Evolutionary conservation across 2,888 invertebrate species (phyloP), one percentile per base, ranked within the genome.

Genomic region (Therioaphis trifolii): DNA sequence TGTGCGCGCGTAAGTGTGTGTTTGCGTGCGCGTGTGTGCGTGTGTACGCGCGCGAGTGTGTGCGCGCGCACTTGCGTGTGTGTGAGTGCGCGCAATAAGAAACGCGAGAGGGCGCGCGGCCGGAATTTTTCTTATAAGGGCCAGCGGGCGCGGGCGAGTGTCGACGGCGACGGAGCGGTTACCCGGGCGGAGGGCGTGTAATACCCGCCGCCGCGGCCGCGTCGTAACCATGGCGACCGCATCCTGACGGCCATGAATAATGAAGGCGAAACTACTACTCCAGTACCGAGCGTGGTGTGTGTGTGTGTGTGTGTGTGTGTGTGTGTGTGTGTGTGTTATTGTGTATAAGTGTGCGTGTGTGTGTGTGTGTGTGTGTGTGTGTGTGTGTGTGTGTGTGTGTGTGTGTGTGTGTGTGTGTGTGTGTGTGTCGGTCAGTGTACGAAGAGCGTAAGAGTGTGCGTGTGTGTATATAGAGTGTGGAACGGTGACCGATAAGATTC

Each of bases 221-320:
- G 75, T 76, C 72, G 80, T 82, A 61, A 63, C 80, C 80, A 82
- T 72, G 72, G 72, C 21, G 46, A 82, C 72, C 35, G 80, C 80
- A 72, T 82, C 80, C 71, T 61, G 80, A 82, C 80, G 72, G 80
- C 80, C 80, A 82, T 82, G 80, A 82, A 82, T 82, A 82, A 82
- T 82, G 80, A 82, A 82, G 80, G 80, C 61, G 80, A 80, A 71
- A 80, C 80, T 69, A 49, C 74, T 40, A 74, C 69, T 43, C 71
- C 55, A 74, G 43, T 52, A 55, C n/a, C 12, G 27, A 12, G 40
- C 43, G 24, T n/a, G 24, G 5, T 40, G 24, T 0, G 15, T n/a
- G 43, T 43, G 21, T 52, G 29, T 52, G 29, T 21, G 49, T 18
- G 75, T 61, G 55, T 24, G 24, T 18, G 11, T 11, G 18, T n/a